Percentiles rank a stretch among this genome's conserved stretches.
Conservation (phyloP, 2,888 invertebrate genomes). For the Yponomeuta plumbellus region DNA sequence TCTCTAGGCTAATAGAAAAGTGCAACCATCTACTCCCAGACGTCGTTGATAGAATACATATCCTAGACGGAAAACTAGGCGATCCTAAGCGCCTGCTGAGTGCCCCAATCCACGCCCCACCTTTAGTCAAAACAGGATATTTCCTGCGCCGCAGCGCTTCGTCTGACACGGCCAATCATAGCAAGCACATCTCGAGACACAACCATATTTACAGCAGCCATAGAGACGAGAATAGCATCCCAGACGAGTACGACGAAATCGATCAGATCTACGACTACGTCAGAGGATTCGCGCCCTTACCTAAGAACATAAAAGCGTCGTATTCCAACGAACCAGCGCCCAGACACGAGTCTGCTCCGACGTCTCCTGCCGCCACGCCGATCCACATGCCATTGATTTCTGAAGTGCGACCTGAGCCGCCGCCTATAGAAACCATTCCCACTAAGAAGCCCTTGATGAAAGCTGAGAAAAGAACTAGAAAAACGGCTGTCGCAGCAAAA, state of each 20-base stretch:
- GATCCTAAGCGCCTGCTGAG: constrained; percentile 75
- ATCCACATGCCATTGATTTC: constrained; percentile 72
- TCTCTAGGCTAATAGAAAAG: constrained; percentile 85
- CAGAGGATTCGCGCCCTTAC: constrained; percentile 92
- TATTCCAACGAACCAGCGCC: constrained; percentile 67
- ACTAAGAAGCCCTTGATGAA: constrained; percentile 82
- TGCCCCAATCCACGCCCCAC: constrained; percentile 59
- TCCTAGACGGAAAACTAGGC: constrained; percentile 87
- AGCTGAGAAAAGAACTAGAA: constrained; percentile 86
- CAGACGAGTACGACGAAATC: constrained; percentile 95
- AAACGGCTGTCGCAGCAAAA: constrained; percentile 76
- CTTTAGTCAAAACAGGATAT: constrained; percentile 79
- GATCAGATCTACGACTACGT: constrained; percentile 98
- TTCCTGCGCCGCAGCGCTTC: constrained; percentile 86
- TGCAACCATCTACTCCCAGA: constrained; percentile 84
- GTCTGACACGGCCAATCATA: constrained; percentile 82
- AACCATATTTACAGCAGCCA: constrained; percentile 74
- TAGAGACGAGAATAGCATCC: constrained; percentile 80
- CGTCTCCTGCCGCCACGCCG: constrained; percentile 72
- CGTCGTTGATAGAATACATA: constrained; percentile 88
- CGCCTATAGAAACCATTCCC: constrained; percentile 94
- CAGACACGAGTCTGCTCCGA: constrained; percentile 75
- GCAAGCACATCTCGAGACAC: constrained; percentile 67
- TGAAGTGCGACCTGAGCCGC: constrained; percentile 88
- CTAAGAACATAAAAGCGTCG: constrained; percentile 85